Conservation (phyloP, 2,888 invertebrate species). For the Hololepta plana region DNA sequence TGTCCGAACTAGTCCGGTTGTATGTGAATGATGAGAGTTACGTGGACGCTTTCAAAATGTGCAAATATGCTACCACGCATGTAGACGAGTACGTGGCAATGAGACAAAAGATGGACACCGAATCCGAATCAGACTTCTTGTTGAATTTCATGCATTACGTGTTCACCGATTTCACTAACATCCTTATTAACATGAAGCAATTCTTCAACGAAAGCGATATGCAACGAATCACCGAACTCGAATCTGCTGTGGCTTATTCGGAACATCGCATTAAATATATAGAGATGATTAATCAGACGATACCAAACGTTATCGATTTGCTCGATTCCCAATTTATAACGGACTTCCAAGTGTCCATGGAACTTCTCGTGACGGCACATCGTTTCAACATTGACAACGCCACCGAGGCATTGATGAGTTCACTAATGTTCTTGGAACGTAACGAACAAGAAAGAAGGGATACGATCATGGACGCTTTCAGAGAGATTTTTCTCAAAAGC, state of each 20-base stretch:
- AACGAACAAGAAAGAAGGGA: conserved; percentile 59
- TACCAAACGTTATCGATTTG: too few relatives aligned
- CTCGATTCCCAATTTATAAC: too few relatives aligned
- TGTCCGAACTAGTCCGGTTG: conserved; percentile 24
- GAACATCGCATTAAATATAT: conserved; percentile 29
- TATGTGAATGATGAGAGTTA: conserved; percentile 31
- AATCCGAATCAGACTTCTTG: neutral
- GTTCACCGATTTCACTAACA: too few relatives aligned
- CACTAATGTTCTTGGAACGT: too few relatives aligned
- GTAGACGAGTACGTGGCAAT: conserved; percentile 5
- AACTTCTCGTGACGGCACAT: too few relatives aligned
- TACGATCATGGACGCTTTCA: conserved; percentile 61
- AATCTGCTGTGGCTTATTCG: conserved; percentile 45
- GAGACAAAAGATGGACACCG: conserved; percentile 3
- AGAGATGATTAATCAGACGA: too few relatives aligned
- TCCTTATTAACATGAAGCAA: too few relatives aligned
- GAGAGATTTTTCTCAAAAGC: conserved; percentile 44
- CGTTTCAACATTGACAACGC: too few relatives aligned
- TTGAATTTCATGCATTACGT: too few relatives aligned
- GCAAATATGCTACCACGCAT: conserved; percentile 5
- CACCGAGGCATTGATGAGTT: too few relatives aligned
- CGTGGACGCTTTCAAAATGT: conserved; percentile 29
- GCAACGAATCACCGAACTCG: conserved; percentile 29
- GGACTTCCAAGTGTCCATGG: too few relatives aligned
- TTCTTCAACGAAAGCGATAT: conserved; percentile 7